Conservation (phyloP, 2,113 vertebrate genomes). For the Cololabis saira region DNA sequence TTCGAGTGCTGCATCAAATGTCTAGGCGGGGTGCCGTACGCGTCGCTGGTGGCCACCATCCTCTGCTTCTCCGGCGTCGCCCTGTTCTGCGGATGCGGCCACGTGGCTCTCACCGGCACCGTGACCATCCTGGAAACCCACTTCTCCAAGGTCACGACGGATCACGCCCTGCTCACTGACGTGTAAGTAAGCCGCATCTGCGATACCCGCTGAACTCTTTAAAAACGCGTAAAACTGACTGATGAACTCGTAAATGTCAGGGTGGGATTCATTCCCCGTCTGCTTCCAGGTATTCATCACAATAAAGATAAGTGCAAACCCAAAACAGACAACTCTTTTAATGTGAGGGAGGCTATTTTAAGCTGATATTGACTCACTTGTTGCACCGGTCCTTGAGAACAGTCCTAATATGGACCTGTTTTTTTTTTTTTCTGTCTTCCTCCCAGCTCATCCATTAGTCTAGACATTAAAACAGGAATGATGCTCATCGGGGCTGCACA, state of each 20-base stretch:
- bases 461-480: constrained; percentile 53
- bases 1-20: constrained; percentile 99
- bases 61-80: constrained; percentile 98
- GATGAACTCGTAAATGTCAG: background rate
- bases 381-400: constrained; percentile 38
- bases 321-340: constrained; percentile 30
- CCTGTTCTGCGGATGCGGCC: constrained; percentile 96
- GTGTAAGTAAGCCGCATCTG: constrained; percentile 83
- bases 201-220: too few species aligned
- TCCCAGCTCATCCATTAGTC: constrained; percentile 49
- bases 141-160: constrained; percentile 89
- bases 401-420: constrained; percentile 67
- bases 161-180: constrained; percentile 91
- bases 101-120: constrained; percentile 93
- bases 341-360: constrained; percentile 52
- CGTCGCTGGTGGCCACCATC: constrained; percentile 97
- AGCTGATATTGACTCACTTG: constrained; percentile 24
- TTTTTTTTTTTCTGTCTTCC: constrained; percentile 24
- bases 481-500: constrained; percentile 46
- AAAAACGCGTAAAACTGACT: background rate
- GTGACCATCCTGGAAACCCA: constrained; percentile 91
- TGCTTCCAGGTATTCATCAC: constrained; percentile 7
- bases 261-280: background rate
- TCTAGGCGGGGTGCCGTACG: constrained; percentile 97
- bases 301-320: constrained; percentile 20